Evolutionary conservation across 2,888 invertebrate genomes (phyloP).

Genomic region (Tromatobia lineatoria): DNA sequence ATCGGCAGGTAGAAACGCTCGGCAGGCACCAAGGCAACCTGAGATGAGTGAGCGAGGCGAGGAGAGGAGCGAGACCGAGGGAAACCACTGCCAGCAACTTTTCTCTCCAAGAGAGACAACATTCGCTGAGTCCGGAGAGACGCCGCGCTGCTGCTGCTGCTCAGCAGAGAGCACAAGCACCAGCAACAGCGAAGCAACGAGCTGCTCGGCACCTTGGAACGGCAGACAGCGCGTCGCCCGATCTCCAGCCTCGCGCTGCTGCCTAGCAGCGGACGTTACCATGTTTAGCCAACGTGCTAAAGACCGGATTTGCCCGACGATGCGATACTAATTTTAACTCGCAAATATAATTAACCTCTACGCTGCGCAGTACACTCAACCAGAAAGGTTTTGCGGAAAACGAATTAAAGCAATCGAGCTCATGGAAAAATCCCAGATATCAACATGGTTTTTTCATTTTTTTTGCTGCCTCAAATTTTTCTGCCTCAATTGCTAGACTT

Average conservation of each 20-base stretch:
- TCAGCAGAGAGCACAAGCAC: background rate
- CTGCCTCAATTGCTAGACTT: too few relatives aligned
- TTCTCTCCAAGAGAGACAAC: constrained; percentile 34
- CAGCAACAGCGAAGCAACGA: constrained; percentile 1
- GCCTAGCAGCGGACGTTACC: constrained; percentile 71
- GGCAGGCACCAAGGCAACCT: constrained; percentile 36
- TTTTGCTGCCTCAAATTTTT: too few relatives aligned
- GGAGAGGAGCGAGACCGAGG: background rate
- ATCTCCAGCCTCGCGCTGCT: constrained; percentile 63
- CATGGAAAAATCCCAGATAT: background rate
- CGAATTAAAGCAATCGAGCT: background rate
- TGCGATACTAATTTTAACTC: constrained; percentile 50
- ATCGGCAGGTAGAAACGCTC: constrained; percentile 39
- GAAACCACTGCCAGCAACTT: constrained; percentile 23
- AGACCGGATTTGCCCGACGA: constrained; percentile 68
- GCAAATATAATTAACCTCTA: constrained; percentile 19
- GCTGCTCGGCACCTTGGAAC: constrained; percentile 69
- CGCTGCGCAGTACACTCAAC: background rate
- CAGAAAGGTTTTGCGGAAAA: background rate
- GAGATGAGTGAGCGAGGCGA: constrained; percentile 36
- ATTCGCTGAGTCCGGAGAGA: constrained; percentile 34
- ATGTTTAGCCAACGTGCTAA: constrained; percentile 71
- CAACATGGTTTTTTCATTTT: background rate
- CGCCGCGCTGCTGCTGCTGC: background rate
- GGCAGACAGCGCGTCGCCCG: constrained; percentile 79